Evolutionary conservation across 2,113 vertebrate genomes (phyloP), one percentile per base, ranked within the genome.

Genomic region (Furnarius figulus): DNA sequence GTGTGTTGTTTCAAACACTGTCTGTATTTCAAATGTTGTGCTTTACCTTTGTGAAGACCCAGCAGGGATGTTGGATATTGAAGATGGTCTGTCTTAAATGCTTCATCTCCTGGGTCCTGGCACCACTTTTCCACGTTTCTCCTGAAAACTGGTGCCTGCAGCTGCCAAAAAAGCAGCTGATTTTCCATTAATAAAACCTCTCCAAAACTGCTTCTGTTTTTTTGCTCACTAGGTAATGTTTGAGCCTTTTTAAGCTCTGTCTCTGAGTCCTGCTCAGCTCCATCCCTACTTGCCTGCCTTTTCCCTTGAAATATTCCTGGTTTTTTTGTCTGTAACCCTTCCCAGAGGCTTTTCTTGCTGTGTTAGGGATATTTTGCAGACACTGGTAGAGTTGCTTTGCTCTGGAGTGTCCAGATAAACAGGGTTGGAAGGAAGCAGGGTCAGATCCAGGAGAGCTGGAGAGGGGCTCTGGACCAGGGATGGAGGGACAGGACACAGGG

Each of bases 371-470:
- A 8, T 47, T 74, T 84, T 42, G 40, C 68, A 66, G 71, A 15
- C 16, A 4, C 20, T 4, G 6, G 9, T 14, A 11, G 10, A 23
- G 55, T 47, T 61, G 23, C 37, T 31, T 46, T 3, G 0, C 66
- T n/a, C 18, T 0, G 2, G 11, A n/a, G 9, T 52, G 50, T 56
- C 25, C 18, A 23, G 30, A 47, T 83, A 40, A 50, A 12, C 10
- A 52, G 62, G 40, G 33, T 53, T 76, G n/a, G 44, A 44, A 12
- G 53, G 77, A n/a, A 87, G 25, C 73, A 40, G 42, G 6, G 62
- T 12, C 27, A 28, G 33, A 35, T 40, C 19, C 25, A 33, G 5
- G 53, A 30, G 53, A 55, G 53, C 30, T 55, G 53, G 19, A 56
- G 55, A 56, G 55, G 20, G 31, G 13, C 19, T 21, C 19, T 56